Percentiles rank a stretch among this genome's conserved stretches.
Evolutionary conservation across 2,888 invertebrate species (phyloP).

Genomic region (Parascotia fuliginaria): DNA sequence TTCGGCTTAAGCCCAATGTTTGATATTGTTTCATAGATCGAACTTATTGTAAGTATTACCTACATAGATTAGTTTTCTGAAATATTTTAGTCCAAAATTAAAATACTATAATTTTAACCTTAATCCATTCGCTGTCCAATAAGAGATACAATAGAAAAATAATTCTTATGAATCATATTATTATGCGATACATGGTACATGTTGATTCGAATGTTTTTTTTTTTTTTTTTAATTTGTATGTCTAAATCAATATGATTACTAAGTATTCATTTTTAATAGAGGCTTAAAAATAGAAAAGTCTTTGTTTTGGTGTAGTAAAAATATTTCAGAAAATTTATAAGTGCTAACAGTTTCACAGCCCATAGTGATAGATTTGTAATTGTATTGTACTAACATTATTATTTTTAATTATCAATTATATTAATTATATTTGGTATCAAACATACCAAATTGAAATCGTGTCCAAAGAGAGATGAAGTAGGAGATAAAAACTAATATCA

Average conservation of each 20-base stretch:
- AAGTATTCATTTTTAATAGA: no score
- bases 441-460: conserved; percentile 70
- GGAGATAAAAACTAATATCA: conserved; percentile 56
- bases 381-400: conserved; percentile 25
- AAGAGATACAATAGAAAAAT: no score
- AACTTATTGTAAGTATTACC: conserved; percentile 21
- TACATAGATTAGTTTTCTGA: conserved; percentile 33
- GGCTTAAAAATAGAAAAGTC: neutral
- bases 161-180: no score
- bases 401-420: conserved; percentile 42
- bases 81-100: conserved; percentile 20
- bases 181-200: no score
- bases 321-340: conserved; percentile 42
- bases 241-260: no score
- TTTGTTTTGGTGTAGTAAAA: conserved; percentile 4
- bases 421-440: conserved; percentile 54
- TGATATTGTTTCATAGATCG: conserved; percentile 26
- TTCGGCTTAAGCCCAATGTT: conserved; percentile 22
- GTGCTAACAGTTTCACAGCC: conserved; percentile 32
- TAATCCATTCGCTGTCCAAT: no score
- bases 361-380: conserved; percentile 57
- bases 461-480: conserved; percentile 75
- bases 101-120: no score
- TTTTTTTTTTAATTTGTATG: no score
- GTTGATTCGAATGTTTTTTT: no score